Conservation (phyloP, 2,888 invertebrate species). For the Oasisia sp. region DNA sequence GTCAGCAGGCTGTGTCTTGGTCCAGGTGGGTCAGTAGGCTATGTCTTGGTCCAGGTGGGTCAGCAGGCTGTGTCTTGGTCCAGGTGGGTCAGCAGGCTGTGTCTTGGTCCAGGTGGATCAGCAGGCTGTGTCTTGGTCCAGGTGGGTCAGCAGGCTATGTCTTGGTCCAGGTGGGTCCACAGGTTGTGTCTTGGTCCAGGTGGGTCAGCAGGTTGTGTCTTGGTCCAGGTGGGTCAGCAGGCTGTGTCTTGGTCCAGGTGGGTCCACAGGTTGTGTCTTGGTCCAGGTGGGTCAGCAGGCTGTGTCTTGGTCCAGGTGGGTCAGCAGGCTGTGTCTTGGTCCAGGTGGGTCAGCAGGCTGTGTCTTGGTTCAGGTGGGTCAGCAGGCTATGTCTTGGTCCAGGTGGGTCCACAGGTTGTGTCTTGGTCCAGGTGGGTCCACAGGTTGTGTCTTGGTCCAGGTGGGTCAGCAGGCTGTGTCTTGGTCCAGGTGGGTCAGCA, state of each 20-base stretch:
- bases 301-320: slow-evolving; percentile 79
- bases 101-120: slow-evolving; percentile 76
- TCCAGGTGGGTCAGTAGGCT: slow-evolving; percentile 74
- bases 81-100: slow-evolving; percentile 73
- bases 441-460: slow-evolving; percentile 81
- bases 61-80: slow-evolving; percentile 78
- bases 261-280: slow-evolving; percentile 74
- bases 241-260: slow-evolving; percentile 79
- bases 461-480: slow-evolving; percentile 70
- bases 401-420: slow-evolving; percentile 71
- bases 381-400: slow-evolving; percentile 80
- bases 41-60: slow-evolving; percentile 77
- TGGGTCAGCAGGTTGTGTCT: slow-evolving; percentile 72
- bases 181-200: slow-evolving; percentile 80
- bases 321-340: slow-evolving; percentile 76
- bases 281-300: slow-evolving; percentile 74
- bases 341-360: slow-evolving; percentile 74
- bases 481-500: slow-evolving; percentile 76
- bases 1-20: slow-evolving; percentile 76
- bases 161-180: slow-evolving; percentile 77
- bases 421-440: slow-evolving; percentile 76
- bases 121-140: slow-evolving; percentile 80
- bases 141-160: slow-evolving; percentile 72
- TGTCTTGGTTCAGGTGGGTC: slow-evolving; percentile 77
- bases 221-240: slow-evolving; percentile 76